A percentile compares a stretch with the other conserved stretches of the same genome.
Evolutionary conservation across 2,888 invertebrate genomes (phyloP).

Genomic region (Lypha dubia): DNA sequence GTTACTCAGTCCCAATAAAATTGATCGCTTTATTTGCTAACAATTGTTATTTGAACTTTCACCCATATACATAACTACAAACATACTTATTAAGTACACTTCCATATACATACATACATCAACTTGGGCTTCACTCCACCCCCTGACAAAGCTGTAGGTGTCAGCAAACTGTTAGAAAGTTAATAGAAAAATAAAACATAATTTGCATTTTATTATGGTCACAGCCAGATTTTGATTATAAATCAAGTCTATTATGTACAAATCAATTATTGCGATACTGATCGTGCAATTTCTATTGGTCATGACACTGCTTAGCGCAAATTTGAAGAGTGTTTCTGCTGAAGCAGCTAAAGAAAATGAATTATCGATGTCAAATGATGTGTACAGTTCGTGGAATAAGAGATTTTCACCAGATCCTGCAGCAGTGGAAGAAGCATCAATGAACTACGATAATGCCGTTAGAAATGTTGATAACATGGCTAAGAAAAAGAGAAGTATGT

Average conservation of each 20-base stretch:
- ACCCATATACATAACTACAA: too few relatives aligned
- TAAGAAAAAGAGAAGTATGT: constrained; percentile 85
- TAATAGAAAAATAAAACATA: background rate
- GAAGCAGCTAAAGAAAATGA: constrained; percentile 65
- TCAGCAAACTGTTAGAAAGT: background rate
- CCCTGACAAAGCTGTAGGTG: background rate
- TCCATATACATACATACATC: too few relatives aligned
- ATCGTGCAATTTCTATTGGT: constrained; percentile 43
- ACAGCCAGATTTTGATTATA: background rate
- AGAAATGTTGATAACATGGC: constrained; percentile 58
- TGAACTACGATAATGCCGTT: constrained; percentile 31
- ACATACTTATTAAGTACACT: too few relatives aligned
- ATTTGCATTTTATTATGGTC: constrained; percentile 1
- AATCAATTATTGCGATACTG: constrained; percentile 2
- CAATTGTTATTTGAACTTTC: too few relatives aligned
- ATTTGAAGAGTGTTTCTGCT: constrained; percentile 57
- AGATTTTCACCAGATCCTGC: constrained; percentile 80
- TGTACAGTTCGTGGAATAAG: constrained; percentile 86
- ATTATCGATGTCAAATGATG: constrained; percentile 40
- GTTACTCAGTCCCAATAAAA: too few relatives aligned
- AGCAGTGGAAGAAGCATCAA: constrained; percentile 76
- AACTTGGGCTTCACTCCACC: background rate
- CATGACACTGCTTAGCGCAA: constrained; percentile 15
- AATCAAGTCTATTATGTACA: constrained; percentile 15
- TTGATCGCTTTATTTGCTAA: too few relatives aligned